Evolutionary conservation across 2,797 vertebrate genomes (phyloP).

Genomic region (Macropus fuliginosus): DNA sequence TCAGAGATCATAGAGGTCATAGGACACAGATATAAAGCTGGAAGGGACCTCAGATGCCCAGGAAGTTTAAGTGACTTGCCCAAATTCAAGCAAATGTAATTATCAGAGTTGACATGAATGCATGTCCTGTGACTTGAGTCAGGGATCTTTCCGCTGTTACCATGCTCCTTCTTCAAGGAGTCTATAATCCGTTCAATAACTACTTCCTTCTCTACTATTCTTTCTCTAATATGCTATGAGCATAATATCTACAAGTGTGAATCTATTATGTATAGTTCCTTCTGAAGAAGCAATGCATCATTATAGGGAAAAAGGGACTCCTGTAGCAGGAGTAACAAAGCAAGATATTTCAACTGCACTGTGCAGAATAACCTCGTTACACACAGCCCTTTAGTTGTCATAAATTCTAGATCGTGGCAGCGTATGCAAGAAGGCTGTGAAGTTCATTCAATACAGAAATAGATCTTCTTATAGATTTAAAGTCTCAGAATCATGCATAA

Average conservation of each 20-base stretch:
- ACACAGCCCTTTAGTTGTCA: slow-evolving; percentile 59
- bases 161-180: not conserved
- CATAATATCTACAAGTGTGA: not conserved
- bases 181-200: not conserved
- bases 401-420: slow-evolving; percentile 62
- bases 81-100: not conserved
- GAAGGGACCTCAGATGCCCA: not conserved
- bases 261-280: slow-evolving; percentile 27
- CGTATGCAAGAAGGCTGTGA: slow-evolving; percentile 56
- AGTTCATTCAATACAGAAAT: slow-evolving; percentile 55
- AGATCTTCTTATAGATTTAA: slow-evolving; percentile 57
- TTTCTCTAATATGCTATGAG: slow-evolving; percentile 22
- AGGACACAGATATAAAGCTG: not conserved
- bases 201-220: not conserved
- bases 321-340: slow-evolving; percentile 63
- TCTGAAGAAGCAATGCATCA: slow-evolving; percentile 55
- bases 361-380: slow-evolving; percentile 51
- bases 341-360: slow-evolving; percentile 62
- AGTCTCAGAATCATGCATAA: slow-evolving; percentile 62
- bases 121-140: not conserved
- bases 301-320: slow-evolving; percentile 54
- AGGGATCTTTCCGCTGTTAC: not conserved
- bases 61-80: not conserved
- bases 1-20: not conserved
- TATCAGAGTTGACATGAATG: not conserved